Percentiles rank a stretch among this genome's conserved stretches.
phyloP scores from a whole-genome alignment of 2,888 invertebrate species.

The Globia sparganii region DNA sequence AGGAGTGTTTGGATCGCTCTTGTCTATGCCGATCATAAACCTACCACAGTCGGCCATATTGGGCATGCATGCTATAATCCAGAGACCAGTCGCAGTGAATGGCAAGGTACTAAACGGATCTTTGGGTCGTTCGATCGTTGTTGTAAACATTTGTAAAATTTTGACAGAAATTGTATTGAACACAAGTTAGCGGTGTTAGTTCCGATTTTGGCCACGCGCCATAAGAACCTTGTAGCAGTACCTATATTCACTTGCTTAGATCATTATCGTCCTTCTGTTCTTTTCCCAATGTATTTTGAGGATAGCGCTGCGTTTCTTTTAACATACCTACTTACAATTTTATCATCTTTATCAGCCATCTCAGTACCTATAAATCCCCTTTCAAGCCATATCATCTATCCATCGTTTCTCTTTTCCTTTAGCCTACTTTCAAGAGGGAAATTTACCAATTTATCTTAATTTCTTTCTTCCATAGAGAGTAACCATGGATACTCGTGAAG shows the following conservation, averaged over 20 bases:
- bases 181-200: too few species aligned
- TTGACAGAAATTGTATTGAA: too few species aligned
- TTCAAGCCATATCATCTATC: not conserved
- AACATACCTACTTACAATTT: too few species aligned
- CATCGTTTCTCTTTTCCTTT: not conserved
- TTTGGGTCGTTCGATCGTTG: too few species aligned
- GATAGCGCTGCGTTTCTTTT: not conserved
- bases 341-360: not conserved
- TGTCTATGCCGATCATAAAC: conserved; percentile 99
- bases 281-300: not conserved
- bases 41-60: conserved; percentile 99
- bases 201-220: too few species aligned
- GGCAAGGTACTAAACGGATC: conserved; percentile 92
- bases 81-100: conserved; percentile 97
- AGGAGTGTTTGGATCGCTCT: conserved; percentile 98
- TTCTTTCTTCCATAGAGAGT: not conserved
- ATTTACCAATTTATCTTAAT: not conserved
- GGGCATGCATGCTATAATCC: conserved; percentile 99
- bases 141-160: too few species aligned
- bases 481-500: not conserved
- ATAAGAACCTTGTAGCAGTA: too few species aligned
- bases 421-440: not conserved
- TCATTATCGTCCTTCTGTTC: too few species aligned
- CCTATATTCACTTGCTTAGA: too few species aligned
- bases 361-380: too few species aligned